These are phyloP conservation scores for Brachypteracias leptosomus DNA, from an alignment of 2,113 vertebrate genomes.

Conservation along the genomic window DNA sequence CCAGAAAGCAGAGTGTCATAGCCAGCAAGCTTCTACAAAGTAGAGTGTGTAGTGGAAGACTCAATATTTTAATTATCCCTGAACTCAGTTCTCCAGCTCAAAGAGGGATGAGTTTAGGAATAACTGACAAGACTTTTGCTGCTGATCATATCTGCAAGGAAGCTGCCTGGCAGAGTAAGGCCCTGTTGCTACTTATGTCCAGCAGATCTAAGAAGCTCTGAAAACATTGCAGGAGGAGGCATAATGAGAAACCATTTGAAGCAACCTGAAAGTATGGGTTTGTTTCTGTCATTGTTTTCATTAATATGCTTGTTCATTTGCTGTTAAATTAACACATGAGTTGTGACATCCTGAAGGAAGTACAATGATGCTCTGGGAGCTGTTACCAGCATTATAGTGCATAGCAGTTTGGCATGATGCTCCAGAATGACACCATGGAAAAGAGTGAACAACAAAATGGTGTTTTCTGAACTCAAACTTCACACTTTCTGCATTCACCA, in stretches of 20 bases:
- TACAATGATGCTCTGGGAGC: not conserved
- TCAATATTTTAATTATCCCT: not conserved
- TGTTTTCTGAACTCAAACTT: not conserved
- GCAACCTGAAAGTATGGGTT: not conserved
- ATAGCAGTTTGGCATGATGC: not conserved
- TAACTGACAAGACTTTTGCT: not conserved
- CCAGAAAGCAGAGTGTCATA: not conserved
- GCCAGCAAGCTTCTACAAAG: not conserved
- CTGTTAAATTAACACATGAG: not conserved
- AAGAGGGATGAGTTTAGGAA: not conserved
- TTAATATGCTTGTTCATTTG: not conserved
- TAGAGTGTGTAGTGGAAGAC: not conserved
- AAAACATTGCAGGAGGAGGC: not conserved
- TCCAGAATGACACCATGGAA: not conserved
- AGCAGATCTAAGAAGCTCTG: not conserved
- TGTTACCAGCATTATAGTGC: not conserved
- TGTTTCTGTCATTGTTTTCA: not conserved
- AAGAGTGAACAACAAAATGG: not conserved
- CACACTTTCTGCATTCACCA: not conserved
- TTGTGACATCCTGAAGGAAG: not conserved
- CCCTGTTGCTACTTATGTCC: rapidly evolving
- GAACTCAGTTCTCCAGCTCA: not conserved
- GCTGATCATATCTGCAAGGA: not conserved
- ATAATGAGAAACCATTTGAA: not conserved
- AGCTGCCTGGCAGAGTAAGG: not conserved